These are phyloP conservation scores for Scleropages formosus DNA, from an alignment of 2,797 vertebrate genomes.

Conservation along the genomic window DNA sequence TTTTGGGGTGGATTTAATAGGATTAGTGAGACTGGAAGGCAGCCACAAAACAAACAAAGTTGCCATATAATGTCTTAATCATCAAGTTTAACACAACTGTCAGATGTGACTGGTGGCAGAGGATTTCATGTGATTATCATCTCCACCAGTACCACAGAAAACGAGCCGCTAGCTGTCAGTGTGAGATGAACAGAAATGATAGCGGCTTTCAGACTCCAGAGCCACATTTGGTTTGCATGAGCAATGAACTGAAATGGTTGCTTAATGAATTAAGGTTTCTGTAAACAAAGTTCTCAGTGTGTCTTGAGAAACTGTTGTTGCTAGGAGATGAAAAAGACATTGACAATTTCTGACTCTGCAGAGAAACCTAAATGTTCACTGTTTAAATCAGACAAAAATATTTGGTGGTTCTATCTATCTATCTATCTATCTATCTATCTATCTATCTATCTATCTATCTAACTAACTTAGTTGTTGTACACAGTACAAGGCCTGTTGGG, in stretches of 20 bases:
- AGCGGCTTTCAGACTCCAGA: slow-evolving; percentile 7
- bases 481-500: too few species aligned
- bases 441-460: too few species aligned
- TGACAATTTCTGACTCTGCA: neutral
- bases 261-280: neutral
- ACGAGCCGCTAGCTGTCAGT: slow-evolving; percentile 10
- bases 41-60: slow-evolving; percentile 11
- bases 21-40: slow-evolving; percentile 17
- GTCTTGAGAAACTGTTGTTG: neutral
- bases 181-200: slow-evolving; percentile 14
- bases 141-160: neutral
- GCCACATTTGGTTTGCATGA: slow-evolving; percentile 15
- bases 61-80: slow-evolving; percentile 15
- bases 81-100: slow-evolving; percentile 8
- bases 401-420: neutral
- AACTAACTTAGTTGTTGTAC: too few species aligned
- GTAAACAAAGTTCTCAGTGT: slow-evolving; percentile 14
- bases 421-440: too few species aligned
- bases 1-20: slow-evolving; percentile 20
- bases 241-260: neutral
- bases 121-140: slow-evolving; percentile 18
- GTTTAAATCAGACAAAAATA: neutral
- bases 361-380: neutral
- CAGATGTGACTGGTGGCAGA: slow-evolving; percentile 10
- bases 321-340: neutral